A percentile compares a stretch with the other conserved stretches of the same genome.
These are phyloP conservation scores for Tor tambroides DNA, from an alignment of 2,113 vertebrate species.

Conservation along the genomic window DNA sequence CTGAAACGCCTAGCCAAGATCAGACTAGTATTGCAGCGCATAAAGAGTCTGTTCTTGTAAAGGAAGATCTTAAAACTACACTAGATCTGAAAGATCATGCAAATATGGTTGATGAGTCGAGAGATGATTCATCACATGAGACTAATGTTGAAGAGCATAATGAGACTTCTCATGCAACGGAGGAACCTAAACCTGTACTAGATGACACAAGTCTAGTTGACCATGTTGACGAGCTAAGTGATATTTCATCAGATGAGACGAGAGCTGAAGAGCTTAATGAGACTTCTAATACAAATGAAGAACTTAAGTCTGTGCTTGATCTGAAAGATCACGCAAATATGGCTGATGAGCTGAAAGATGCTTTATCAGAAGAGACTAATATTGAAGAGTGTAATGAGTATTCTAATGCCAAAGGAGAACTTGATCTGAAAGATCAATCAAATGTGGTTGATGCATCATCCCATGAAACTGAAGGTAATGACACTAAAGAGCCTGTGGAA, in stretches of 20 bases:
- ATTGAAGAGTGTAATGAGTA: background rate
- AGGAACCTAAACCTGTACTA: background rate
- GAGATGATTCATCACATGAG: background rate
- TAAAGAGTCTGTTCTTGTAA: background rate
- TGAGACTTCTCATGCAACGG: background rate
- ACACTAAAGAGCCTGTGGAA: background rate
- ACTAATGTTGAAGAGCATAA: background rate
- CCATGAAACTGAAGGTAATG: background rate
- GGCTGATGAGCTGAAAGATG: background rate
- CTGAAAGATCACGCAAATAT: background rate
- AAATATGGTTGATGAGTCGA: background rate
- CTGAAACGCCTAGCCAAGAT: background rate
- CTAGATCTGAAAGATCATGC: background rate
- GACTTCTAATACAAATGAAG: conserved; percentile 1
- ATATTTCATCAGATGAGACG: background rate
- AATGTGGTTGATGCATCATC: background rate
- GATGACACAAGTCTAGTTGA: background rate
- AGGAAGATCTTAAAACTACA: conserved; percentile 2
- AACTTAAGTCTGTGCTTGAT: background rate
- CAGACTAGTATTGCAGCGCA: background rate
- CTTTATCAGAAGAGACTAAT: background rate
- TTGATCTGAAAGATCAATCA: background rate
- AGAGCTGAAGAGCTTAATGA: background rate
- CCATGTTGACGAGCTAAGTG: conserved; percentile 1
- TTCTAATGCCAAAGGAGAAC: background rate